Percentiles rank a stretch among this genome's conserved stretches.
These are phyloP conservation scores for Percina caprodes DNA, from an alignment of 2,113 vertebrate species.

Conservation along the genomic window DNA sequence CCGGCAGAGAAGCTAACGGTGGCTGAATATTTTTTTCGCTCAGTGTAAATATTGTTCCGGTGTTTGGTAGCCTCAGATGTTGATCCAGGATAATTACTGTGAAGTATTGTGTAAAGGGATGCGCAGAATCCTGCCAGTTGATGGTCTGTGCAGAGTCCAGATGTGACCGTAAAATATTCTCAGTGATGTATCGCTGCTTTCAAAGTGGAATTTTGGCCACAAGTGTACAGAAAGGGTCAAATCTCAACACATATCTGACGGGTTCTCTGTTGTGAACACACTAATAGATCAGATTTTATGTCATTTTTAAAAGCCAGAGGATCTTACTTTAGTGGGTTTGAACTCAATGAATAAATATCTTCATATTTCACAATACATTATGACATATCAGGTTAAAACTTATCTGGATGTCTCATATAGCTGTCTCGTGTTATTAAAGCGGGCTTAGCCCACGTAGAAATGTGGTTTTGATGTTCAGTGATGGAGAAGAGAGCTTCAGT, in stretches of 20 bases:
- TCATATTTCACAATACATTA: constrained; percentile 17
- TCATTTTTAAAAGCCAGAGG: neutral
- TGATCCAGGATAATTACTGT: constrained; percentile 7
- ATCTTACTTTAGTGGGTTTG: neutral
- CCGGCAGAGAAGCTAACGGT: neutral
- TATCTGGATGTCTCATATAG: constrained; percentile 8
- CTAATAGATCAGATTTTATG: constrained; percentile 2
- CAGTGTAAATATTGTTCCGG: neutral
- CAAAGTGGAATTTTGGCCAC: constrained; percentile 1
- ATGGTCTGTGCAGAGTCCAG: constrained; percentile 6
- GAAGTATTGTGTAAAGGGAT: neutral
- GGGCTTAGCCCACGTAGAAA: constrained; percentile 2
- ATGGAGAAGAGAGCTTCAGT: neutral
- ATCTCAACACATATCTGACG: neutral
- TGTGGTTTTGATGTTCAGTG: constrained; percentile 40
- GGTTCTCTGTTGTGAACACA: neutral
- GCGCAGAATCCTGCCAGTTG: neutral
- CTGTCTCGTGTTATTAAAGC: constrained; percentile 30
- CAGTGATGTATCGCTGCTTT: constrained; percentile 28
- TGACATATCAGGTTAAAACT: neutral
- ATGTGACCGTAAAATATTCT: constrained; percentile 36
- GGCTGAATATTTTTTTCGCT: neutral
- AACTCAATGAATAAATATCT: constrained; percentile 5
- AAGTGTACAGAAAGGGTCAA: neutral
- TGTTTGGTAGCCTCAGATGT: constrained; percentile 6